Conservation (phyloP, 2,113 vertebrate genomes). For the Psettodes erumei region DNA sequence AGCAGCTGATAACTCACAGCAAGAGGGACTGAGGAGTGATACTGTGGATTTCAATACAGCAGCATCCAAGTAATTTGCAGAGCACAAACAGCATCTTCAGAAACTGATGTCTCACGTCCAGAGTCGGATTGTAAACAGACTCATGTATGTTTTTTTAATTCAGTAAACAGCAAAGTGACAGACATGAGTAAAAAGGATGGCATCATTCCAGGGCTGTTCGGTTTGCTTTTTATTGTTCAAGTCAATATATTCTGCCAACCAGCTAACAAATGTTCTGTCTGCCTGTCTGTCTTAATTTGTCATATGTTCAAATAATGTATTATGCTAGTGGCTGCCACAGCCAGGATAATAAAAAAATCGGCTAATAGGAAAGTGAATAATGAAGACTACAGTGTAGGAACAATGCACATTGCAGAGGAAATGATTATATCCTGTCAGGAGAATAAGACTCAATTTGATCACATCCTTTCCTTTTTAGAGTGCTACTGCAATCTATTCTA, state of each 20-base stretch:
- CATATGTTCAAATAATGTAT: not conserved
- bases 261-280: conserved; percentile 13
- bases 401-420: conserved; percentile 48
- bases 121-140: conserved; percentile 32
- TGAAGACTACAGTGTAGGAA: conserved; percentile 35
- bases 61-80: conserved; percentile 38
- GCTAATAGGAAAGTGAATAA: conserved; percentile 41
- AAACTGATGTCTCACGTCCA: conserved; percentile 20
- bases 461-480: conserved; percentile 49
- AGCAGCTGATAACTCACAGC: conserved; percentile 45
- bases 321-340: not conserved
- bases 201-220: conserved; percentile 33
- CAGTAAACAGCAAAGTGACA: conserved; percentile 14
- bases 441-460: conserved; percentile 64
- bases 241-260: conserved; percentile 33
- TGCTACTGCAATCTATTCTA: conserved; percentile 55
- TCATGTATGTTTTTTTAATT: conserved; percentile 19
- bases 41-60: conserved; percentile 20
- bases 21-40: conserved; percentile 16
- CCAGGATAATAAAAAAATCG: conserved; percentile 3
- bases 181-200: conserved; percentile 15
- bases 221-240: conserved; percentile 36
- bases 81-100: conserved; percentile 42
- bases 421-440: conserved; percentile 57
- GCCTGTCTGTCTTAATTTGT: not conserved